Conservation (phyloP, 2,797 vertebrate species). For the Lutjanus argentimaculatus region DNA sequence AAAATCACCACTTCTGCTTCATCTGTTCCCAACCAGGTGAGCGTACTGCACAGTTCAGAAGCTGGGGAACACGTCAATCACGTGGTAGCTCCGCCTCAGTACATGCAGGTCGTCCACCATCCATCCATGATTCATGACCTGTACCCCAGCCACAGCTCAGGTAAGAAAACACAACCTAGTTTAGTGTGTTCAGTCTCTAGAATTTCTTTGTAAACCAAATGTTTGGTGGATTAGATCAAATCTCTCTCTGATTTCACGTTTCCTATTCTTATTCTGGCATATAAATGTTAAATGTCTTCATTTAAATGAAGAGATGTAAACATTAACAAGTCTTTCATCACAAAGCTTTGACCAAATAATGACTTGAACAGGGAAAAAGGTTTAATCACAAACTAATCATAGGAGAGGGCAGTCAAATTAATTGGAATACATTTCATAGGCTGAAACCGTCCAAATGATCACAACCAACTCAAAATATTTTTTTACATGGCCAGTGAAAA, state of each 20-base stretch:
- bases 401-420: neutral
- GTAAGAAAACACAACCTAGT: constrained; percentile 74
- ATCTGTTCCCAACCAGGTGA: constrained; percentile 84
- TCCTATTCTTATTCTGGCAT: neutral
- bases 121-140: constrained; percentile 82
- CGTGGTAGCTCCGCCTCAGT: constrained; percentile 89
- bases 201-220: neutral
- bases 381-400: neutral
- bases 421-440: too few species aligned
- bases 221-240: neutral
- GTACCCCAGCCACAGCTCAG: constrained; percentile 85
- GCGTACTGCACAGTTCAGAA: constrained; percentile 89
- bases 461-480: too few species aligned
- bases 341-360: neutral
- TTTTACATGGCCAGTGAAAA: too few species aligned
- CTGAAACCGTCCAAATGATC: too few species aligned
- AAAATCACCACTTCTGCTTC: neutral
- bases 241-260: neutral
- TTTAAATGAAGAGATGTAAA: neutral
- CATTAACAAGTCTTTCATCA: neutral
- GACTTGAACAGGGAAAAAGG: neutral
- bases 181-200: neutral
- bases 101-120: constrained; percentile 90
- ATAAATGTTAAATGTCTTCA: neutral
- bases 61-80: constrained; percentile 89